Evolutionary conservation across 2,113 vertebrate species (phyloP).

Genomic region (Elephantulus edwardii): DNA sequence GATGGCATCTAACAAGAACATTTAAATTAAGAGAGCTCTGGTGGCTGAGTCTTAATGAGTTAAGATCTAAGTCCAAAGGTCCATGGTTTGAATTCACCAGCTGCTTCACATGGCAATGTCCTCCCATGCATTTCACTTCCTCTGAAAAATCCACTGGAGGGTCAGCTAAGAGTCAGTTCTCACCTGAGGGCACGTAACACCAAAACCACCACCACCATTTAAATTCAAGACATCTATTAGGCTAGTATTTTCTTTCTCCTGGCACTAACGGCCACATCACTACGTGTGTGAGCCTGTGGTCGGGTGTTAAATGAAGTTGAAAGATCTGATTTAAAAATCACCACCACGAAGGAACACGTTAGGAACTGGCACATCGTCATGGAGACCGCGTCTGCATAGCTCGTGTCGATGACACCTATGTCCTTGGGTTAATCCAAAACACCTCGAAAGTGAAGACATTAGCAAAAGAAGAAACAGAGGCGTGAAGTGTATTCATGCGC

Average conservation of each 20-base stretch:
- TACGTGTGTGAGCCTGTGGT: not conserved
- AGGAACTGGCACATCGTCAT: not conserved
- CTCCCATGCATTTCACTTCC: no score
- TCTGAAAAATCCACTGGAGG: no score
- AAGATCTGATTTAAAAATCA: not conserved
- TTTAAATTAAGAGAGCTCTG: no score
- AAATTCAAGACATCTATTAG: not conserved
- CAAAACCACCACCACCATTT: not conserved
- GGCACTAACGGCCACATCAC: no score
- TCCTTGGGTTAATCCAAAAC: constrained; percentile 20
- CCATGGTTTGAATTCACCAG: no score
- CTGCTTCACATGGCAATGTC: no score
- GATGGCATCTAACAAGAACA: no score
- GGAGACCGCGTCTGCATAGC: not conserved
- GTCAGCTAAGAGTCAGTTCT: no score
- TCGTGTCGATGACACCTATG: not conserved
- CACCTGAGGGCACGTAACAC: no score
- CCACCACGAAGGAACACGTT: not conserved
- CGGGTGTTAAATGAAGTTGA: not conserved
- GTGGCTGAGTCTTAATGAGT: no score
- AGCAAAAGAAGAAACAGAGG: not conserved
- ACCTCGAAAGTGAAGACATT: not conserved
- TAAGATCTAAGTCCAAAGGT: no score
- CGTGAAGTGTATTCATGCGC: constrained; percentile 17
- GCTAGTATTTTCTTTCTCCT: not conserved